Conservation (phyloP, 2,113 vertebrate genomes). For the Equus quagga region DNA sequence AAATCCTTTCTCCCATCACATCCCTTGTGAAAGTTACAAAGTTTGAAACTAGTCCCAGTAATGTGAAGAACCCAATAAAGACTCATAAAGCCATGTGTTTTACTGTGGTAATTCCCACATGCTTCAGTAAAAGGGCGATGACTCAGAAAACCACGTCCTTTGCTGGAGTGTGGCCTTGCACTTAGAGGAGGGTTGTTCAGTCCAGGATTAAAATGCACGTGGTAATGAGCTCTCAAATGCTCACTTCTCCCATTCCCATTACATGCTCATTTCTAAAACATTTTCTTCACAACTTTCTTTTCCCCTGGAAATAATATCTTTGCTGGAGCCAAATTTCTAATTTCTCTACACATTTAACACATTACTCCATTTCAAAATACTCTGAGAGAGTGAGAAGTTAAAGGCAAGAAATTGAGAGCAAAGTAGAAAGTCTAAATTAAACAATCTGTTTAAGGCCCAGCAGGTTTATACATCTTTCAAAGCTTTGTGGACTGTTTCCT, state of each 20-base stretch:
- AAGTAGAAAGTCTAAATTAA: conserved; percentile 77
- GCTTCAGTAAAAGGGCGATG: neutral
- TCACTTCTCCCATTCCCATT: neutral
- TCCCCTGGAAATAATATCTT: conserved; percentile 62
- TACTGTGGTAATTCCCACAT: neutral
- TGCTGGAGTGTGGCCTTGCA: neutral
- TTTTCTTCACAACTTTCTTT: conserved; percentile 52
- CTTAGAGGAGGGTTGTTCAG: neutral
- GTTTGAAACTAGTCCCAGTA: neutral
- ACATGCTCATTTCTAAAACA: conserved; percentile 22
- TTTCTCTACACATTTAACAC: conserved; percentile 29
- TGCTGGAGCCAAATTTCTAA: conserved; percentile 47
- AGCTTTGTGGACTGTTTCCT: conserved; percentile 58
- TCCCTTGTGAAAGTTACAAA: conserved; percentile 6
- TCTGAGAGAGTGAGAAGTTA: conserved; percentile 30
- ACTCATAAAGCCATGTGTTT: neutral
- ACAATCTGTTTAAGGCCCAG: conserved; percentile 71
- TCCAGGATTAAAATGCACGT: neutral
- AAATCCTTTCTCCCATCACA: neutral
- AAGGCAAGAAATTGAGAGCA: conserved; percentile 66
- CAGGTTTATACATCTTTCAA: conserved; percentile 63
- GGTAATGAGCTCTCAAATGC: neutral
- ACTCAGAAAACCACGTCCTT: conserved; percentile 37
- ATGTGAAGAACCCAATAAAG: neutral
- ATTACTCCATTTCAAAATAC: conserved; percentile 58